A percentile compares a stretch with the other conserved stretches of the same genome.
Conservation (phyloP, 2,113 vertebrate genomes). For the Actenoides hombroni region DNA sequence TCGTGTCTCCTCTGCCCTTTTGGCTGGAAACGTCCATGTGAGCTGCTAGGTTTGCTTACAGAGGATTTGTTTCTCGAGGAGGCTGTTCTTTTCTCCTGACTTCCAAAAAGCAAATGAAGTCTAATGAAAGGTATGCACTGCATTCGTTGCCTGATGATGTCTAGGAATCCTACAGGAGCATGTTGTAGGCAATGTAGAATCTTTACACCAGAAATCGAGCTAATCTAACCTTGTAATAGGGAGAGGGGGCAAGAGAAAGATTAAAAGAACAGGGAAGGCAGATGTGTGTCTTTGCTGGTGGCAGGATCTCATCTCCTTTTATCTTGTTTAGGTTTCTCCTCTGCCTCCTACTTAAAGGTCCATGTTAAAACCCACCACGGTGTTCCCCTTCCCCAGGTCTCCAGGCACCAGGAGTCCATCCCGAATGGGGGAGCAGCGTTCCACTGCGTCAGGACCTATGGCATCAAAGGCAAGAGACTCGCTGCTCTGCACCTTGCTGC, state of each 20-base stretch:
- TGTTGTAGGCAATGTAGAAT: not conserved
- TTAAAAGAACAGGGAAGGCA: conserved; percentile 62
- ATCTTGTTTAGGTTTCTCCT: conserved; percentile 99
- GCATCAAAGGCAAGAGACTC: conserved; percentile 99
- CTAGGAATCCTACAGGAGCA: not conserved
- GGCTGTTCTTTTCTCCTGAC: not conserved
- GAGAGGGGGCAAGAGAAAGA: conserved; percentile 45
- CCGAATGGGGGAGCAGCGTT: conserved; percentile 96
- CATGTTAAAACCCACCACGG: conserved; percentile 99
- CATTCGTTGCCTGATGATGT: not conserved
- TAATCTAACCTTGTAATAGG: not conserved
- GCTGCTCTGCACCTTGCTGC: conserved; percentile 83
- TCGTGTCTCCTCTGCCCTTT: not conserved
- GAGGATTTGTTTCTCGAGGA: not conserved
- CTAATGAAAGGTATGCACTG: not conserved
- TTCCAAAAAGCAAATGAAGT: not conserved
- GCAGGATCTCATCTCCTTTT: conserved; percentile 91
- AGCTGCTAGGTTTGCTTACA: not conserved
- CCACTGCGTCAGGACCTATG: conserved; percentile 98
- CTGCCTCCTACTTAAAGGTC: conserved; percentile 99
- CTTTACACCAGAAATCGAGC: not conserved
- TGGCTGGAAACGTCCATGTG: not conserved
- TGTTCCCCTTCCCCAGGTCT: conserved; percentile 95
- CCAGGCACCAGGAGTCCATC: conserved; percentile 93
- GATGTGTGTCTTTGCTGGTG: conserved; percentile 74